Evolutionary conservation across 2,113 vertebrate genomes (phyloP).

Genomic region (Haliaeetus leucogaster): DNA sequence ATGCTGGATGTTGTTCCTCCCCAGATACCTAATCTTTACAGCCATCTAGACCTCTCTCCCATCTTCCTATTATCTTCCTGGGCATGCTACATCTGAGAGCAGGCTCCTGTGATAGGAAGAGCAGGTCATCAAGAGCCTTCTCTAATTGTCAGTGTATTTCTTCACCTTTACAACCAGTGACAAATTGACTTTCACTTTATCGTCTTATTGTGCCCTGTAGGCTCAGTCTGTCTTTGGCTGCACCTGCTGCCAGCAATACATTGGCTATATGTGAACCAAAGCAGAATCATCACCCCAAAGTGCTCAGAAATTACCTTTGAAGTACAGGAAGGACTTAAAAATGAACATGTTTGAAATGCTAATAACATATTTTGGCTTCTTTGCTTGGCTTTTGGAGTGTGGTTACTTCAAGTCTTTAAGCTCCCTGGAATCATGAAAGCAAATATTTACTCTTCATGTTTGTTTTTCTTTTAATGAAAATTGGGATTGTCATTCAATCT

Average conservation of each 20-base stretch:
- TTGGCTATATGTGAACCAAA: neutral
- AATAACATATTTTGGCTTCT: neutral
- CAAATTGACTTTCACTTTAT: slow-evolving; percentile 53
- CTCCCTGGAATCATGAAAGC: neutral
- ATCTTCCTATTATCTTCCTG: neutral
- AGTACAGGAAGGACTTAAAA: neutral
- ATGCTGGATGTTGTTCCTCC: neutral
- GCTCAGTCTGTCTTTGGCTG: neutral
- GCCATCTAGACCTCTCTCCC: neutral
- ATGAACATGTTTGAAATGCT: neutral
- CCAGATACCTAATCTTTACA: neutral
- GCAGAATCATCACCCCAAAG: neutral
- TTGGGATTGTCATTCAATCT: neutral
- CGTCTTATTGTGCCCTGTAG: neutral
- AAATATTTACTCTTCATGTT: slow-evolving; percentile 5
- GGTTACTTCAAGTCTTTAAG: neutral
- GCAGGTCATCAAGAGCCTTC: neutral
- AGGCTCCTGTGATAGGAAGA: neutral
- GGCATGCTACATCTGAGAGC: neutral
- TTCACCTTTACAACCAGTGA: slow-evolving; percentile 43
- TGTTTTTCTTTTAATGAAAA: slow-evolving; percentile 31
- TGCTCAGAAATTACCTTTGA: neutral
- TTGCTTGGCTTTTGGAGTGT: neutral
- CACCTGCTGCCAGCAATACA: neutral
- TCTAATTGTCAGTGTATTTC: slow-evolving; percentile 28